phyloP scores from a whole-genome alignment of 37 sponge, comb jelly and placozoan species.

The Crambe crambe region DNA sequence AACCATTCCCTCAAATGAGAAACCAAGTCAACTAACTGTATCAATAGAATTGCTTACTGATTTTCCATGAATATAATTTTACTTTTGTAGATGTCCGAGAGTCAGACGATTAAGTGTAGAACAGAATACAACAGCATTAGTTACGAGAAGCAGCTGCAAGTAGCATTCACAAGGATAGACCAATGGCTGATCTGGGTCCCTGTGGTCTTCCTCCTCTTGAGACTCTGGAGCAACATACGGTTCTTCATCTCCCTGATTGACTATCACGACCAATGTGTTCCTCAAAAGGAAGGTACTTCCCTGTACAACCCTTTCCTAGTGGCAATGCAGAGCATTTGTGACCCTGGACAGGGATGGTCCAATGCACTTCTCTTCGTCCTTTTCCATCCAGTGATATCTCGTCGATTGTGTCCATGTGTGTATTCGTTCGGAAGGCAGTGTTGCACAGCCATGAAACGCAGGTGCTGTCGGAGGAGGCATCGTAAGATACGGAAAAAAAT shows the following conservation, averaged over 20 bases:
- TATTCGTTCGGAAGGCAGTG: background rate
- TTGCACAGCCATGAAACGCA: background rate
- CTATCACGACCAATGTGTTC: too few species aligned
- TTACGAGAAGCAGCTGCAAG: conserved; percentile 5
- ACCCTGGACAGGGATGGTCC: conserved; percentile 70
- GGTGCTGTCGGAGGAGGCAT: background rate
- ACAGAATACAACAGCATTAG: conserved; percentile 1
- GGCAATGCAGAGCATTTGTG: conserved; percentile 36
- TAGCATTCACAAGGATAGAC: conserved; percentile 29
- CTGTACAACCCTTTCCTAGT: conserved; percentile 21
- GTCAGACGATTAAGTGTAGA: background rate
- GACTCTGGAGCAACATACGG: conserved; percentile 64
- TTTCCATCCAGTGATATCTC: conserved; percentile 16
- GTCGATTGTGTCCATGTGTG: conserved; percentile 37
- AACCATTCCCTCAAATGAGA: too few species aligned
- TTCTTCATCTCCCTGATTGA: conserved; percentile 47
- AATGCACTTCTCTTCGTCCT: conserved; percentile 67
- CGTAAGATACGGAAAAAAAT: background rate
- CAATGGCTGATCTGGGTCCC: conserved; percentile 61
- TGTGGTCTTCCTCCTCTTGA: conserved; percentile 49
- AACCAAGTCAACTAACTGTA: too few species aligned
- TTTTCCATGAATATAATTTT: background rate
- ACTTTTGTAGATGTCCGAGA: background rate
- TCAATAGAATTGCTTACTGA: too few species aligned
- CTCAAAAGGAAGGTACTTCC: background rate